Evolutionary conservation across 2,113 vertebrate species (phyloP), one percentile per base, ranked within the genome.

Genomic region (Carassius auratus): DNA sequence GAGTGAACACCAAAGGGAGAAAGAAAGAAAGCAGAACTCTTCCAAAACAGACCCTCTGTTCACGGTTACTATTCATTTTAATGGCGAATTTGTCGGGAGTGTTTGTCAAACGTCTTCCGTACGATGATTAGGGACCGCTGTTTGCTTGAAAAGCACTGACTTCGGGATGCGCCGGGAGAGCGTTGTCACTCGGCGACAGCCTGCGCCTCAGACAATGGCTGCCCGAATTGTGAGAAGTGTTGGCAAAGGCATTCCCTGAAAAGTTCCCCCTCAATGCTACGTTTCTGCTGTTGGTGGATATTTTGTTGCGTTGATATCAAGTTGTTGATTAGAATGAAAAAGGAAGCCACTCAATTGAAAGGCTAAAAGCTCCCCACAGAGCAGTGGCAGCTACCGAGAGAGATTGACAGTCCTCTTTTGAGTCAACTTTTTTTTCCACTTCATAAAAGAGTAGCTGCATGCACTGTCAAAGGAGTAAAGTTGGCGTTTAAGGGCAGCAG

Each of bases 301-400:
- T 93, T 94, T 90, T 86, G 90, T 90, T 78, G 87, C 77, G 92
- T 90, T 94, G 93, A 95, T 95, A 94, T 94, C 90, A 83, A 76
- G 92, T 93, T 93, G 93, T 92, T 94, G 93, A 95, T 95, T 94
- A 94, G 92, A 94, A 94, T 92, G 86, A 92, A 94, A 93, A 93
- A 89, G 92, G 90, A 57, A 91, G 88, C 75, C 86, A 80, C 85
- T 89, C 91, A 90, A 93, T 89, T 85, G 90, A 89, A 86, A 88
- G 85, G 83, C 85, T 83, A 84, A 83, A 76, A 86, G 78, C 89
- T 88, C 88, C 92, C 90, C 78, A 81, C 86, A 89, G 89, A 90
- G 90, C 86, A 90, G 89, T 88, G 89, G 91, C 91, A 92, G 85
- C 89, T 84, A 88, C 89, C 90, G 92, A 90, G 64, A 3, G 87